Evolutionary conservation across 2,888 invertebrate species (phyloP), one percentile per base, ranked within the genome.

Genomic region (Panorpa germanica): DNA sequence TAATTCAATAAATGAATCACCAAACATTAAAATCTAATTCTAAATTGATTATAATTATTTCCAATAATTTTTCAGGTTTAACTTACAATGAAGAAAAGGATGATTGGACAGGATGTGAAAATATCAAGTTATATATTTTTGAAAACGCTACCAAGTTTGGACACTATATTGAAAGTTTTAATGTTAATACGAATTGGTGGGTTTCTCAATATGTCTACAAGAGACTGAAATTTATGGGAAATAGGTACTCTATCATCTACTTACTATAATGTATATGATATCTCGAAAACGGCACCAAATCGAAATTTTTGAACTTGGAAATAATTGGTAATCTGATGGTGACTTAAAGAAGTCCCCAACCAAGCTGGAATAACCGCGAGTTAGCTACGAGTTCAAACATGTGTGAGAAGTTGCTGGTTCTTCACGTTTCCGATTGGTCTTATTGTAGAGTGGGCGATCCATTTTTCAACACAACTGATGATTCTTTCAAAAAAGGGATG

Each of bases 161-260:
- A 35, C 76, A 86, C 44, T 80, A 88, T 48, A 85, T 96, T 25
- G 65, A 70, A 34, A 81, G 90, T 22, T 96, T 96, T 54, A 96
- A 96, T 53, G 80, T 78, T 35, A 93, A 93, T 52, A 96, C 96
- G 1, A 96, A 96, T 55, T 65, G 73, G 31, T 96, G 95, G 78
- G 81, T 90, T 33, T 78, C 78, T 1, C 81, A 86, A 55, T 91
- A 96, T 50, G 61, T 96, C 13, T 96, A 88, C 59, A 95, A 95
- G 49, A 65, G 96, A 3, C 61, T 96, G 23, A 82, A 77, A 47
- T 95, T 91, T 52, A 59, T 96, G 27, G 83, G 83, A 26, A 86
- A 78, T 52, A 68, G 77, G 12, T 63, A n/a, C n/a, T 58, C 27
- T 37, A 4, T 21, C 10, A 3, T 21, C 4, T n/a, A n/a, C n/a